Evolutionary conservation across 2,113 vertebrate species (phyloP).

Genomic region (Alces alces): DNA sequence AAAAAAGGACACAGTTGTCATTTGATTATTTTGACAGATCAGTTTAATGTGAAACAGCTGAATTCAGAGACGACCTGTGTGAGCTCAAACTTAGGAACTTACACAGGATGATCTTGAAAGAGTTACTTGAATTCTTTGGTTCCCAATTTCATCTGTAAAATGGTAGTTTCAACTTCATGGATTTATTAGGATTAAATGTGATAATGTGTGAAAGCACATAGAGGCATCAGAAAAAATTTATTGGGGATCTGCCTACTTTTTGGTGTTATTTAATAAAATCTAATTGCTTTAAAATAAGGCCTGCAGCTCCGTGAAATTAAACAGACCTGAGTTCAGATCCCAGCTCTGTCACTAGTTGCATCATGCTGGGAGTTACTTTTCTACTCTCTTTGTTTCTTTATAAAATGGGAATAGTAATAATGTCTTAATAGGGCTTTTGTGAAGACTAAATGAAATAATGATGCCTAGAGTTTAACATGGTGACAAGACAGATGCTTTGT

Average conservation of each 20-base stretch:
- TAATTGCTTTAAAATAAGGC: slow-evolving; percentile 5
- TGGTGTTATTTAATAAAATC: background rate
- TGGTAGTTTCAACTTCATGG: background rate
- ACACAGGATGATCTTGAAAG: background rate
- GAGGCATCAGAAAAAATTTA: background rate
- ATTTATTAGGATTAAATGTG: slow-evolving; percentile 20
- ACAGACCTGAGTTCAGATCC: background rate
- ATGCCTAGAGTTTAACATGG: background rate
- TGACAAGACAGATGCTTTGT: background rate
- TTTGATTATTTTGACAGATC: background rate
- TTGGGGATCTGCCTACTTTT: background rate
- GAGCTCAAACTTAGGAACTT: background rate
- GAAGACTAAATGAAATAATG: slow-evolving; percentile 2
- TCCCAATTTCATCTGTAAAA: background rate
- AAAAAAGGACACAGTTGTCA: background rate
- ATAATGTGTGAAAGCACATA: background rate
- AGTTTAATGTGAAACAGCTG: background rate
- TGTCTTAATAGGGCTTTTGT: background rate
- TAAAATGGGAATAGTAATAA: background rate
- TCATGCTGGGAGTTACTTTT: background rate
- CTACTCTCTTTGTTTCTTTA: background rate
- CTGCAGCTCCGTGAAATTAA: background rate
- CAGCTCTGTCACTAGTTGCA: background rate
- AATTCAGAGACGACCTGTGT: background rate
- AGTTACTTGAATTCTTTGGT: background rate